Evolutionary conservation across 1,140 invertebrate genomes (phyloP), one percentile per base, ranked within the genome.

Genomic region (Lanistes nyassanus): DNA sequence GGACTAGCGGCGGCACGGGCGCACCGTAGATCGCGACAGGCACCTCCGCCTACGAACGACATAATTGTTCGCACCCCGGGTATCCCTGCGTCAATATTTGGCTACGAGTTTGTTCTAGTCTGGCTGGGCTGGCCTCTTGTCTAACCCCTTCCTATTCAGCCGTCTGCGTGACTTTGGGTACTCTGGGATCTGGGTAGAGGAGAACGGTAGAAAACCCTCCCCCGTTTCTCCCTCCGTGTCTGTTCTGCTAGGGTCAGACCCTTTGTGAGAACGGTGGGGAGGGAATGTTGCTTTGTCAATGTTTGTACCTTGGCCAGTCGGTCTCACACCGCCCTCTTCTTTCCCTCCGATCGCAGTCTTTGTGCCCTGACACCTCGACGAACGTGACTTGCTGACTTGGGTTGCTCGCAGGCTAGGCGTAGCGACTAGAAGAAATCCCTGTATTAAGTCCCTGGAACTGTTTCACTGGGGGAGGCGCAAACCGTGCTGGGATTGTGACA

Each of bases 1-100:
- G 9, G 42, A 47, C 42, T 13, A 16, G 9, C 42, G 19, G 19
- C 5, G 42, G 9, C 42, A 47, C 42, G 42, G 42, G 42, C 42
- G 42, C 42, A 16, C 42, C 56, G 56, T 26, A 9, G 56, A 31
- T 23, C 11, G 23, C 56, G 2, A 31, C 56, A 23, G 37, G 37
- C 23, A 29, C 21, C 23, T 36, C n/a, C 19, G 36, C n/a, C 39
- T 37, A 67, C 65, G 65, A 67, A 39, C 34, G 23, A 39, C 65
- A 67, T 67, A 67, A 67, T 67, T 67, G 65, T 67, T 67, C 65
- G 65, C 65, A 67, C 65, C 65, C 65, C 37, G 34, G 36, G 62
- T 67, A 42, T 37, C 65, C 65, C 26, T 67, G 29, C 11, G 65
- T 67, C 65, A 67, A 67, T 67, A 67, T 67, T 67, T 67, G 36